Base-by-base conservation (phyloP, 2,113 vertebrate species). In the Poeciliopsis retropinna region DNA sequence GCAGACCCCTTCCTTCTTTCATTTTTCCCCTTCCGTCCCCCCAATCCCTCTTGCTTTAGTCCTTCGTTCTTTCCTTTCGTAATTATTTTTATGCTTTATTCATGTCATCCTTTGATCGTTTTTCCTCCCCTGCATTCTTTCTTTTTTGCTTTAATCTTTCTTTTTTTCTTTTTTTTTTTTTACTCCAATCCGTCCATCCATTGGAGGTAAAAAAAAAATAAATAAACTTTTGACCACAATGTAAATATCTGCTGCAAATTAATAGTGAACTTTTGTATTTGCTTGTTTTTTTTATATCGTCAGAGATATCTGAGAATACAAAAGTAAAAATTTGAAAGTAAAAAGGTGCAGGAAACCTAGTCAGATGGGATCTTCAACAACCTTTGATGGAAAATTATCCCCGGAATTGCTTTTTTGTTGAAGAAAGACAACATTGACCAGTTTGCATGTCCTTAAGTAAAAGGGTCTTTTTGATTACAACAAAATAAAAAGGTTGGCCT, bases 341-440 rank as follows among this genome's bases (percentile, higher is more conserved):
- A 51, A 25, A 54, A 54, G 7, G 2, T 54, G 9, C 25, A 25
- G 51, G 15, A 54, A 54, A 54, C 51, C 19, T 25, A 3, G 5
- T 47, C 44, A 47, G 44, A 17, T 5, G 44, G 14, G 22, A 22
- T 57, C 51, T 54, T 22, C 22, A n/a, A 57, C 51, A 57, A 22
- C 10, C 15, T 54, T 25, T 54, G 8, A 54, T 29, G 3, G 34
- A 63, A 41, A 32, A 27, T 34, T 17, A 75, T 54, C 11, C 28
- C 28, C 30, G 32, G 44, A 19, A 47, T 47, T 14, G 5, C 44
- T 17, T 66, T 70, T 63, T 65, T 70, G 61, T 74, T 74, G 12
- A 72, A 64, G 0, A 44, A 65, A 54, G 25, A 39, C 25, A 32
- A 60, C 14, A 64, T 4, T 71, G 37, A 22, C 70, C 60, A 27